Evolutionary conservation across 2,888 invertebrate species (phyloP), one percentile per base, ranked within the genome.

Genomic region (Drosophila falleni): DNA sequence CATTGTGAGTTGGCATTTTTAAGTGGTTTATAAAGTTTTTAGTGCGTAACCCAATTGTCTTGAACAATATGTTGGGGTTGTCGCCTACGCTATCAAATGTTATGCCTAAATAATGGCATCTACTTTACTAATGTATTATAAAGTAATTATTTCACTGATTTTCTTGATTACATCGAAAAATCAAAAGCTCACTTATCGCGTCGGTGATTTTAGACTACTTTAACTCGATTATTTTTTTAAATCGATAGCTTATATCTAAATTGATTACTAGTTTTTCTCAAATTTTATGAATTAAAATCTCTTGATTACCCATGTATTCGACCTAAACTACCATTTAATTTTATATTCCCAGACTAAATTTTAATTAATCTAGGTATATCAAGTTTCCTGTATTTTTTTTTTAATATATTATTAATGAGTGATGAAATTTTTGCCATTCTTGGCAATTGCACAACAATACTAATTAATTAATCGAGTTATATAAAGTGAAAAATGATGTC

Each of bases 11-110:
- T 74, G 49, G 46, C 59, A 6, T 44, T 59, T 68, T 74, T 53
- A 65, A 78, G 64, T 74, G 68, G 42, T 46, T 62, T 42, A 29
- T 44, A 68, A 76, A 77, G 64, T 76, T 59, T 64, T 59, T 10
- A 56, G 41, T 60, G 60, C 70, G 59, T 70, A 55, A 60, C 60
- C 46, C 51, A 66, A 61, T 62, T 67, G 49, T 46, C 41, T 49
- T 49, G 10, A 5, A 35, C 42, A 58, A 47, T 46, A 47, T 58
- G 47, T 26, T 26, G 26, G 2, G 4, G 0, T 23, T 54, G 13
- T 31, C 13, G 10, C 16, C 29, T n/a, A 16, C 16, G 16, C 26
- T 8, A 46, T 59, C 5, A 51, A 51, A 67, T 64, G 50, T 64
- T 46, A 51, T 71, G 41, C 54, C 46, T 42, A 65, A 64, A 60